Percentiles rank a stretch among this genome's conserved stretches.
Conservation (phyloP, 2,797 vertebrate species). For the Melanotaenia nigrans region DNA sequence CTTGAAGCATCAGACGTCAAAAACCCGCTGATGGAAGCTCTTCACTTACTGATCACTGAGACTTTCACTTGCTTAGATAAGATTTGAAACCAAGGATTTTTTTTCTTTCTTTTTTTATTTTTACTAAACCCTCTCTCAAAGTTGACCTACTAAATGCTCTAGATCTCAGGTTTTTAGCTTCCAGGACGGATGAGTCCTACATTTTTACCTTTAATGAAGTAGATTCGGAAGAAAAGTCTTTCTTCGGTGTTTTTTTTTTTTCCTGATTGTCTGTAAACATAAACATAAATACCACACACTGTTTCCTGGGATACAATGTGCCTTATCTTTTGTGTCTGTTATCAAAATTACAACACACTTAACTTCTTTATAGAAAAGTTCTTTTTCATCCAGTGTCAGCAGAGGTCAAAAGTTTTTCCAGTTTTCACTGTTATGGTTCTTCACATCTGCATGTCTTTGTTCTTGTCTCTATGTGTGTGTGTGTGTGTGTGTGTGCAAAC, state of each 20-base stretch:
- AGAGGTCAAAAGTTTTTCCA: background rate
- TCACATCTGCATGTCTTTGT: slow-evolving; percentile 21
- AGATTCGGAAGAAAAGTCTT: background rate
- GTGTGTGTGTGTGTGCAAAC: slow-evolving; percentile 1
- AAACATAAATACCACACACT: background rate
- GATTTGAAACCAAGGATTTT: no score
- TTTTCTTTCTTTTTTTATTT: background rate
- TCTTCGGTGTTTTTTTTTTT: background rate
- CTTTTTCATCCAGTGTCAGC: background rate
- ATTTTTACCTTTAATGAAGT: background rate
- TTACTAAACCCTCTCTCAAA: background rate
- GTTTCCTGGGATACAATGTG: background rate
- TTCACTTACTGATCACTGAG: no score
- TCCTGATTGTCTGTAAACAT: background rate
- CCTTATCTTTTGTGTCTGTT: background rate
- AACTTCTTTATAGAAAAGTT: background rate
- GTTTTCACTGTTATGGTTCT: background rate
- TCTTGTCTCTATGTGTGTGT: slow-evolving; percentile 9
- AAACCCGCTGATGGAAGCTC: no score
- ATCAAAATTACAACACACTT: no score
- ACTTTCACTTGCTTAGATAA: no score
- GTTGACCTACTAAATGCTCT: background rate
- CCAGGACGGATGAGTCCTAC: background rate
- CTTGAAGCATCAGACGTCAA: no score
- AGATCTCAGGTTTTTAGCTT: background rate